Evolutionary conservation across 2,888 invertebrate genomes (phyloP).

Genomic region (Drosophila borborema): DNA sequence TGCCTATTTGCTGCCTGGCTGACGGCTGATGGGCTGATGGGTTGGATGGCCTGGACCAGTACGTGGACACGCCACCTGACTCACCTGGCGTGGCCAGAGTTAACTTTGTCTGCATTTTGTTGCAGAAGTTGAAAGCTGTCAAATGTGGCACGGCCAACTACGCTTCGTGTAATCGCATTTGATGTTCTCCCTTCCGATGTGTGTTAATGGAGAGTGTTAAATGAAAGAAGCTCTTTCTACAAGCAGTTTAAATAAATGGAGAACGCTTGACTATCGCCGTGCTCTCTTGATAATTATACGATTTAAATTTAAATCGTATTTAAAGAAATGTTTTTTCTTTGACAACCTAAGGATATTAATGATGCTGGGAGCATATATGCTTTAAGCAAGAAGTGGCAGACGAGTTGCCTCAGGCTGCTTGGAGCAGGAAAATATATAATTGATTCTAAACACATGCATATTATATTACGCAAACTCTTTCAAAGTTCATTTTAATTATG

Average conservation of each 20-base stretch:
- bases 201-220: constrained; percentile 29
- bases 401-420: no score
- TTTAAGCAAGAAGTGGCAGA: no score
- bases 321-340: no score
- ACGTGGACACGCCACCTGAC: constrained; percentile 46
- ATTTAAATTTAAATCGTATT: no score
- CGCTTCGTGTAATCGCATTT: constrained; percentile 45
- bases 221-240: background rate
- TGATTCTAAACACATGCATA: no score
- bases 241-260: background rate
- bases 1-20: constrained; percentile 71
- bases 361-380: no score
- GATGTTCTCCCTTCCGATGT: constrained; percentile 31
- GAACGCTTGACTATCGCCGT: no score
- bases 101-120: constrained; percentile 53
- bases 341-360: no score
- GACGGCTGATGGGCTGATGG: constrained; percentile 60
- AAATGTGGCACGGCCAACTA: constrained; percentile 40
- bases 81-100: constrained; percentile 11
- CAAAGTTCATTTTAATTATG: no score
- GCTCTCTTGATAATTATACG: no score
- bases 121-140: constrained; percentile 54
- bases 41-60: constrained; percentile 28
- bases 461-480: no score
- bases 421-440: no score